Conservation (phyloP, 2,888 invertebrate genomes). For the Lasioglossum lativentre region DNA sequence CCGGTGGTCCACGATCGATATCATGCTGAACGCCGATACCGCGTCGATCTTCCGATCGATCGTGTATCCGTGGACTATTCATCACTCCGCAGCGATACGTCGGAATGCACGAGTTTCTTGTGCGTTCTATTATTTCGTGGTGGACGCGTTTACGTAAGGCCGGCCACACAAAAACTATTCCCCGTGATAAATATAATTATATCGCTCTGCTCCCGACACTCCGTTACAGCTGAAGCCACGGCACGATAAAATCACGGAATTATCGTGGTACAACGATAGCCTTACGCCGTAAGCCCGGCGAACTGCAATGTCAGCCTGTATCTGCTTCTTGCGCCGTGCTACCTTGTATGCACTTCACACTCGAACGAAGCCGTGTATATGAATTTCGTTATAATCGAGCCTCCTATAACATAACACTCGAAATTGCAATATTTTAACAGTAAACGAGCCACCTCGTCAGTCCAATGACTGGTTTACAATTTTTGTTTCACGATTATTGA, state of each 20-base stretch:
- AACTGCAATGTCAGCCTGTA: constrained; percentile 51
- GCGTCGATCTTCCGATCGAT: constrained; percentile 49
- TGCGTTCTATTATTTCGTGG: constrained; percentile 39
- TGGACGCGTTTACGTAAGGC: constrained; percentile 43
- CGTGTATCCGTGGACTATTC: constrained; percentile 42
- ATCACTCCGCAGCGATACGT: constrained; percentile 38
- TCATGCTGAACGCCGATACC: constrained; percentile 39
- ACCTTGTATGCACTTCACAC: constrained; percentile 44
- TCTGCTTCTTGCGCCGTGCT: constrained; percentile 22
- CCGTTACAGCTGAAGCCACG: constrained; percentile 56
- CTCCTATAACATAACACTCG: background rate
- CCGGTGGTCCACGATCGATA: constrained; percentile 46
- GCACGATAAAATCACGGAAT: constrained; percentile 67
- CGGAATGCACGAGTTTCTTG: constrained; percentile 39
- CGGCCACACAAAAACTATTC: constrained; percentile 23
- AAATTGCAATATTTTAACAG: background rate
- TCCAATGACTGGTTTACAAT: no score
- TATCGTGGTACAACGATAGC: constrained; percentile 50
- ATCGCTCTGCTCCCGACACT: constrained; percentile 56
- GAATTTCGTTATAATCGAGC: background rate
- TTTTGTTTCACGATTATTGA: no score
- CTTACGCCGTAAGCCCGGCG: constrained; percentile 30
- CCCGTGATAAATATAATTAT: constrained; percentile 64
- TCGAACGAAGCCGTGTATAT: constrained; percentile 30
- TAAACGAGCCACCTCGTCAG: no score